Percentiles rank a stretch among this genome's conserved stretches.
phyloP scores from a whole-genome alignment of 2,113 vertebrate species.

The Stictonetta naevosa region DNA sequence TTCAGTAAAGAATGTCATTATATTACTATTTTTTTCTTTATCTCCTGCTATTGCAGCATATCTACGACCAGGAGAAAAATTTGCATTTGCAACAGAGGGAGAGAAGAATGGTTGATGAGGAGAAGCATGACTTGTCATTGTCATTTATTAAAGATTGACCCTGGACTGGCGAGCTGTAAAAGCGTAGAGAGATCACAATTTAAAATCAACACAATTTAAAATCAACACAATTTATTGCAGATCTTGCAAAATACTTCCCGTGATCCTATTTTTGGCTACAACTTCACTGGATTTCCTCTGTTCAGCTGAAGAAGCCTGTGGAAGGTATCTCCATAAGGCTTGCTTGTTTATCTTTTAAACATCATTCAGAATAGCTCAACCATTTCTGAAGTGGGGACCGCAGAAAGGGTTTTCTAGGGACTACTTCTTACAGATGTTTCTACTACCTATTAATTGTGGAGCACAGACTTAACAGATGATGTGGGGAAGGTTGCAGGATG shows the following conservation, averaged over 20 bases:
- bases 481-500: not conserved
- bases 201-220: not conserved
- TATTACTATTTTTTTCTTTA: not conserved
- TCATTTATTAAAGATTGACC: not conserved
- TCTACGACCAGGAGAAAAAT: not conserved
- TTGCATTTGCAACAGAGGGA: not conserved
- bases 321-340: not conserved
- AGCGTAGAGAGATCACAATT: not conserved
- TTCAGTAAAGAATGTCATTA: not conserved
- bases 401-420: not conserved
- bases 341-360: not conserved
- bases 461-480: not conserved
- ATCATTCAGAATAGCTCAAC: not conserved
- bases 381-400: not conserved
- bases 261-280: not conserved
- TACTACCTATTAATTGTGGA: not conserved
- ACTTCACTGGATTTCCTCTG: not conserved
- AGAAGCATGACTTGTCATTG: not conserved
- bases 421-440: not conserved
- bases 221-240: not conserved
- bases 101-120: not conserved
- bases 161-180: not conserved
- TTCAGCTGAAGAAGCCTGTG: not conserved
- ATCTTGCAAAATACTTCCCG: not conserved
- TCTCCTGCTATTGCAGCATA: not conserved